Conservation (phyloP, 2,888 invertebrate species). For the Sthenelais limicola region DNA sequence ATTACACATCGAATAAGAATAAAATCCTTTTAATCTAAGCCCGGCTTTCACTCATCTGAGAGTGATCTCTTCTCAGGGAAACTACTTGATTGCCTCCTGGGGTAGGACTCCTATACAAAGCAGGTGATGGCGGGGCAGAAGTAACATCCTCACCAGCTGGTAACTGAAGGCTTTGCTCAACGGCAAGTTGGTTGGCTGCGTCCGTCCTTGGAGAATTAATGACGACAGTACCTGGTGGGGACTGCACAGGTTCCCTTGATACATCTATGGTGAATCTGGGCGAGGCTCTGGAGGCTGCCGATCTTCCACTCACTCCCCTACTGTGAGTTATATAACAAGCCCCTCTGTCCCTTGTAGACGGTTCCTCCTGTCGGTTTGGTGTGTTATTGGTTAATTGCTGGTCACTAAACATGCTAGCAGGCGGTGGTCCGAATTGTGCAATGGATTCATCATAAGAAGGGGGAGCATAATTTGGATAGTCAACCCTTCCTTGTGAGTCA, state of each 20-base stretch:
- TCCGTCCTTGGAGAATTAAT: not conserved
- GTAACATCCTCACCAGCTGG: slow-evolving; percentile 2
- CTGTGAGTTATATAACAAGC: too few species aligned
- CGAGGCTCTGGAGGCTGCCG: not conserved
- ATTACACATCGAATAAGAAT: too few species aligned
- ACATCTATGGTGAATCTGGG: not conserved
- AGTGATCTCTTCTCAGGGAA: too few species aligned
- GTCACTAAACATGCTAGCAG: not conserved
- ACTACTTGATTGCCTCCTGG: too few species aligned
- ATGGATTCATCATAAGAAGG: slow-evolving; percentile 2
- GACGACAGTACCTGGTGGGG: not conserved
- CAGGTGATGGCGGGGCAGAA: slow-evolving; percentile 2
- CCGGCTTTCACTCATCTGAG: too few species aligned
- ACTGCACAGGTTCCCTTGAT: not conserved
- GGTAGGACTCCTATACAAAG: not conserved
- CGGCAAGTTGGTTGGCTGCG: not conserved
- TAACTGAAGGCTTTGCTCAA: slow-evolving; percentile 1
- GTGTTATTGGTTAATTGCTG: too few species aligned
- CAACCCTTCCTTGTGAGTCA: not conserved
- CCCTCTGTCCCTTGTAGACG: too few species aligned
- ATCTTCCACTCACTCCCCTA: too few species aligned
- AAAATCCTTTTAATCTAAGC: too few species aligned
- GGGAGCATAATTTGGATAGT: not conserved
- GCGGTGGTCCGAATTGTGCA: not conserved
- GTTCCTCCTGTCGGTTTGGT: too few species aligned